Base-by-base conservation (phyloP, 2,888 invertebrate genomes). In the Muschampia staudingeri region DNA sequence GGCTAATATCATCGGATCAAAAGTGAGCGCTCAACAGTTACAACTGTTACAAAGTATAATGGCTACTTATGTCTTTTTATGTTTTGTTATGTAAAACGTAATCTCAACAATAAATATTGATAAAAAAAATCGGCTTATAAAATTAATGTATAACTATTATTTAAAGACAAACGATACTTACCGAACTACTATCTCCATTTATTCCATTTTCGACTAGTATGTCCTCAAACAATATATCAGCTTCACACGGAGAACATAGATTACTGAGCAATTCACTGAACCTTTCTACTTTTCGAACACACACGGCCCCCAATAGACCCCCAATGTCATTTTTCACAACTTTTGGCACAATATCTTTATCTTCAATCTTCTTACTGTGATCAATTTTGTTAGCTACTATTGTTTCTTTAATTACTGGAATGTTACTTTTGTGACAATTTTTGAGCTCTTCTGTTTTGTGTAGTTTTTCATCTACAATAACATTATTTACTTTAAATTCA, bases 221-320 rank as follows among this genome's bases (percentile, higher is more conserved):
- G 86, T 97, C 97, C 90, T 97, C 96, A 86, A 97, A 97, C 86
- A 97, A 89, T 81, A 95, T 88, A 89, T 97, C 97, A 19, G 97
- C 96, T 90, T 97, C 97, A 85, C 94, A 93, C 6, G 97, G 96
- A 6, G 96, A 96, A 93, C 97, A 96, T 88, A 97, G 92, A 91
- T 96, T 97, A 93, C 95, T 96, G 84, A 97, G 95, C 92, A 97
- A 92, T 91, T 97, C 97, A 96, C 97, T 97, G 89, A 97, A 97
- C 88, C 94, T 94, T 93, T 96, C 96, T 91, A 97, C 97, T 96
- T 95, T 96, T 82, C 95, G 94, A 87, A 97, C 96, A 95, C 97
- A 97, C 92, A 95, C 96, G 80, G 94, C 96, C 86, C 95, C 96
- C 86, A 96, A 91, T 88, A 96, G 92, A 25, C 95, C 94, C 84